phyloP scores from a whole-genome alignment of 2,113 vertebrate species.

The Cyprinodon brontotheroides region DNA sequence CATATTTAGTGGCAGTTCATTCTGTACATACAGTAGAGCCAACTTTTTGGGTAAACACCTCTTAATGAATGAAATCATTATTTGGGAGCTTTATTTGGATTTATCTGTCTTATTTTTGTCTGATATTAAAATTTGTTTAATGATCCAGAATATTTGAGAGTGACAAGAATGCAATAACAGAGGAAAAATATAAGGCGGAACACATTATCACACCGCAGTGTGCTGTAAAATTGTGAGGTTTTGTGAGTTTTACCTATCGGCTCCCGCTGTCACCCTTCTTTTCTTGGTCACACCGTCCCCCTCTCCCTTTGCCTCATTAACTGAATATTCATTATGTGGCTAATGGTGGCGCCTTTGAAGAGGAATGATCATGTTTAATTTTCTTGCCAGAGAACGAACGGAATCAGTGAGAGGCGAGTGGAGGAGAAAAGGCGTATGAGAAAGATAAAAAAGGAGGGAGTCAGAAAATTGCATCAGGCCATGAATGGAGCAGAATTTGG shows the following conservation, averaged over 20 bases:
- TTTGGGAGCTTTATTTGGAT: not conserved
- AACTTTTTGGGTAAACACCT: not conserved
- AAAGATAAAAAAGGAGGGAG: conserved; percentile 58
- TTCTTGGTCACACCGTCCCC: conserved; percentile 35
- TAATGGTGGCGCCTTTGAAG: conserved; percentile 75
- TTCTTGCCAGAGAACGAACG: conserved; percentile 64
- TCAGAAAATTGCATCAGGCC: conserved; percentile 57
- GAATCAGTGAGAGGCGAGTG: conserved; percentile 44
- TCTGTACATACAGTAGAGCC: not conserved
- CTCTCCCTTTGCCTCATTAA: conserved; percentile 63
- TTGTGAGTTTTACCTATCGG: conserved; percentile 43
- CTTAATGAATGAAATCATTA: not conserved
- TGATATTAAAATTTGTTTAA: not conserved
- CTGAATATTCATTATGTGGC: conserved; percentile 75
- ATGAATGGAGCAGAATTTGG: conserved; percentile 47
- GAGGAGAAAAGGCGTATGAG: conserved; percentile 27
- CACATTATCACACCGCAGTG: not conserved
- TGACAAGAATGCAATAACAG: not conserved
- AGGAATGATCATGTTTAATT: conserved; percentile 74
- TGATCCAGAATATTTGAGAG: not conserved
- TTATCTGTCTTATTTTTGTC: not conserved
- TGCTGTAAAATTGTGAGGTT: conserved; percentile 16
- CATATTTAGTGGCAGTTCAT: too few species aligned
- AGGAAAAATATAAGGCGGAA: not conserved
- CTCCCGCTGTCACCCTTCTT: conserved; percentile 51